Percentiles rank a stretch among this genome's conserved stretches.
Evolutionary conservation across 2,113 vertebrate genomes (phyloP).

Genomic region (Peromyscus polionotus): DNA sequence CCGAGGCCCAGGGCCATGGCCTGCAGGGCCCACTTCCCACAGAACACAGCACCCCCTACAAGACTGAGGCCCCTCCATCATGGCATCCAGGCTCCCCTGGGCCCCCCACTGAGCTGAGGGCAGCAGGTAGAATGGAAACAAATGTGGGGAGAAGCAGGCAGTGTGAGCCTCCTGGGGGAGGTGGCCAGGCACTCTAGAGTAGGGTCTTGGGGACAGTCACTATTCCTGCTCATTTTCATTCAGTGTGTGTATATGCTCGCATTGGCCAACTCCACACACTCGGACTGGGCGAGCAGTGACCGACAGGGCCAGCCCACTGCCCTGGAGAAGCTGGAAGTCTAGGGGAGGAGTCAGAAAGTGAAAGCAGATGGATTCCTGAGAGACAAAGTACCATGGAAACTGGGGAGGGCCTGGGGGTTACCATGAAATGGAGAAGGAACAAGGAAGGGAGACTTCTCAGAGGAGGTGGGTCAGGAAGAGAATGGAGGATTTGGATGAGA

Average conservation of each 20-base stretch:
- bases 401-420: slow-evolving; percentile 22
- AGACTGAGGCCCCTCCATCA: neutral
- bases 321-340: slow-evolving; percentile 64
- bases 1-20: slow-evolving; percentile 73
- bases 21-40: neutral
- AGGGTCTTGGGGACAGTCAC: neutral
- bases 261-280: neutral
- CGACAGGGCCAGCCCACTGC: neutral
- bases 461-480: slow-evolving; percentile 45
- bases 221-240: neutral
- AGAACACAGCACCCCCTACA: neutral
- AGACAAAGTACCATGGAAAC: slow-evolving; percentile 70
- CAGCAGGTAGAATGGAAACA: slow-evolving; percentile 58
- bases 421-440: neutral
- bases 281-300: neutral
- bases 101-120: neutral
- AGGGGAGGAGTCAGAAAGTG: slow-evolving; percentile 54
- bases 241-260: neutral
- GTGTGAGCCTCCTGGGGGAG: neutral
- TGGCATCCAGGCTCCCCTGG: neutral
- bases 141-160: neutral
- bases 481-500: neutral
- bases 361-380: slow-evolving; percentile 64
- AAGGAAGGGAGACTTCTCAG: slow-evolving; percentile 65
- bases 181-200: neutral